Conservation (phyloP, 2,113 vertebrate genomes). For the Apodemus speciosus region DNA sequence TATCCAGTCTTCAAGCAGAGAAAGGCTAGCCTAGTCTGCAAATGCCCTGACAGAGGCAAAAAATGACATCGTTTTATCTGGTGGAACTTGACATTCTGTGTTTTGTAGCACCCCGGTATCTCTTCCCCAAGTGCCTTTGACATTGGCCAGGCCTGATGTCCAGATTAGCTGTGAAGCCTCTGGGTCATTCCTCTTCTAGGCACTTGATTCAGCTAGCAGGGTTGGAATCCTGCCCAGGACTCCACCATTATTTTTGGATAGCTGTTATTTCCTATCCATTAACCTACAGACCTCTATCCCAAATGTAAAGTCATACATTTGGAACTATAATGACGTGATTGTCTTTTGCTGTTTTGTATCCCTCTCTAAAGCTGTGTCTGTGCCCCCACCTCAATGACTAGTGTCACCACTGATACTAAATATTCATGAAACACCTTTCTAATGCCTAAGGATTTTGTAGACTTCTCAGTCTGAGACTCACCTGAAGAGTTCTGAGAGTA, state of each 20-base stretch:
- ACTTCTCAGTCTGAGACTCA: background rate
- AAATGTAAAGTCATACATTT: background rate
- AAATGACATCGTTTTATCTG: background rate
- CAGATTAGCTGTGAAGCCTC: background rate
- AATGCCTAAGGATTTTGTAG: background rate
- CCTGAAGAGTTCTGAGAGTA: slow-evolving; percentile 25
- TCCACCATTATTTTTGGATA: background rate
- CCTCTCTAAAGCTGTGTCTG: background rate
- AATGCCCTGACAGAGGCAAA: background rate
- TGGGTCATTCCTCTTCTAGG: slow-evolving; percentile 2
- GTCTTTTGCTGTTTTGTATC: background rate
- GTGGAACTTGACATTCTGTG: background rate
- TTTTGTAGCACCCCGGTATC: background rate
- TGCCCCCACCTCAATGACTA: background rate
- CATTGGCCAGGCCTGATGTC: background rate
- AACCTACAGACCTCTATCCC: background rate
- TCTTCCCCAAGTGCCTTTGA: background rate
- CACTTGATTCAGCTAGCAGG: background rate
- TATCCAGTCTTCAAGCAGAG: background rate
- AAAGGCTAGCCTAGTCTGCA: background rate
- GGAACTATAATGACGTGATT: background rate
- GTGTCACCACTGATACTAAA: background rate
- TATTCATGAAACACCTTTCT: background rate
- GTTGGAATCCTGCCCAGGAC: background rate
- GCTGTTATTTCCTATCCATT: slow-evolving; percentile 5